Evolutionary conservation across 2,888 invertebrate species (phyloP).

Genomic region (Omphaloscelis lunosa): DNA sequence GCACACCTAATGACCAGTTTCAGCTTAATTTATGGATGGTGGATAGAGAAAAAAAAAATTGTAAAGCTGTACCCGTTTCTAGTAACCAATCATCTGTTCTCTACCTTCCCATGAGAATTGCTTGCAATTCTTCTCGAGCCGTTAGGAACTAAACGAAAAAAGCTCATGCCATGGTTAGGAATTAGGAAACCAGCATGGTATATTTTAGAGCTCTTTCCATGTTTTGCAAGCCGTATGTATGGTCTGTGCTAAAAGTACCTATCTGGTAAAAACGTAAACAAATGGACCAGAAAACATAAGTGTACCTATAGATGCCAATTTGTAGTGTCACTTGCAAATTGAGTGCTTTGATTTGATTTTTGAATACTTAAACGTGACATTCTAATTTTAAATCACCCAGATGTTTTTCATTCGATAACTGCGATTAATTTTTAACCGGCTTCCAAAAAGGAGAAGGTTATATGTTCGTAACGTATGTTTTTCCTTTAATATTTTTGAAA

Average conservation of each 20-base stretch:
- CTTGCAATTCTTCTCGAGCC: background rate
- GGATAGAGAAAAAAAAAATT: too few relatives aligned
- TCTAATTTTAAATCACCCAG: too few relatives aligned
- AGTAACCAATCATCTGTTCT: background rate
- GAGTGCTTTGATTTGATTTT: too few relatives aligned
- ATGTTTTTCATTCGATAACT: too few relatives aligned
- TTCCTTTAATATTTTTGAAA: too few relatives aligned
- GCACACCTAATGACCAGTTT: background rate
- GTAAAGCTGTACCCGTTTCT: background rate
- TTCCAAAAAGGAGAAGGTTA: too few relatives aligned
- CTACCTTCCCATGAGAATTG: background rate
- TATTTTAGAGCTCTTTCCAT: too few relatives aligned
- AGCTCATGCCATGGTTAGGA: conserved; percentile 1
- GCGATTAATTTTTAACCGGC: too few relatives aligned
- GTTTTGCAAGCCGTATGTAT: background rate
- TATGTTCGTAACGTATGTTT: too few relatives aligned
- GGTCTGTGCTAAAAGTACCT: background rate
- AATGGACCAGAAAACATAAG: background rate
- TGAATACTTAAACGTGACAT: too few relatives aligned
- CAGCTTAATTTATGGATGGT: background rate
- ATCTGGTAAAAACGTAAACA: background rate
- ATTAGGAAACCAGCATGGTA: background rate
- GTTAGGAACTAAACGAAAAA: background rate
- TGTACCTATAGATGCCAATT: background rate
- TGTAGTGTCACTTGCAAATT: background rate